A percentile compares a stretch with the other conserved stretches of the same genome.
Conservation (phyloP, 2,113 vertebrate genomes). For the Semnopithecus entellus region DNA sequence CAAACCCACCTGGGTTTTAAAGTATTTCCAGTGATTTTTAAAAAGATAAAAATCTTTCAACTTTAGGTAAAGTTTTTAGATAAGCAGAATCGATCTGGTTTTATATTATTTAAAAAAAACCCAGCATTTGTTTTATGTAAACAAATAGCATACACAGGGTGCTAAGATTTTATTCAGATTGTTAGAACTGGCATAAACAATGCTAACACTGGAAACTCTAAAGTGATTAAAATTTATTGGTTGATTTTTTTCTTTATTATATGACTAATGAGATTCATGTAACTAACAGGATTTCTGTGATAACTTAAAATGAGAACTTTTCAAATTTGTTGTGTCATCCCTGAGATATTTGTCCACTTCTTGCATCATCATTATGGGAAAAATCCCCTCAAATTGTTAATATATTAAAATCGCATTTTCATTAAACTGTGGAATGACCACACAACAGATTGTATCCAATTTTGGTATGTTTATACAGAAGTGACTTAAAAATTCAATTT, state of each 20-base stretch:
- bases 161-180: not conserved
- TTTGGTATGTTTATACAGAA: constrained; percentile 7
- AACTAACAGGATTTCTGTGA: not conserved
- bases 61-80: not conserved
- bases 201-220: not conserved
- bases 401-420: constrained; percentile 43
- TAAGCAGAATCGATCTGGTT: not conserved
- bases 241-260: not conserved
- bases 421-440: not conserved
- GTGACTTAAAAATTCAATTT: not conserved
- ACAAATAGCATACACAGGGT: not conserved
- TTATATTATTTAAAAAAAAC: not conserved
- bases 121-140: not conserved
- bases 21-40: not conserved
- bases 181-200: not conserved
- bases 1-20: not conserved
- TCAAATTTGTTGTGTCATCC: not conserved
- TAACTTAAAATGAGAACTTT: not conserved
- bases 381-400: not conserved
- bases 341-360: not conserved
- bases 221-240: not conserved
- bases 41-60: constrained; percentile 34
- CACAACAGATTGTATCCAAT: not conserved
- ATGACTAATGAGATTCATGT: not conserved
- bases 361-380: not conserved